These are phyloP conservation scores for Dipodomys merriami DNA, from an alignment of 2,113 vertebrate genomes.

Conservation along the genomic window DNA sequence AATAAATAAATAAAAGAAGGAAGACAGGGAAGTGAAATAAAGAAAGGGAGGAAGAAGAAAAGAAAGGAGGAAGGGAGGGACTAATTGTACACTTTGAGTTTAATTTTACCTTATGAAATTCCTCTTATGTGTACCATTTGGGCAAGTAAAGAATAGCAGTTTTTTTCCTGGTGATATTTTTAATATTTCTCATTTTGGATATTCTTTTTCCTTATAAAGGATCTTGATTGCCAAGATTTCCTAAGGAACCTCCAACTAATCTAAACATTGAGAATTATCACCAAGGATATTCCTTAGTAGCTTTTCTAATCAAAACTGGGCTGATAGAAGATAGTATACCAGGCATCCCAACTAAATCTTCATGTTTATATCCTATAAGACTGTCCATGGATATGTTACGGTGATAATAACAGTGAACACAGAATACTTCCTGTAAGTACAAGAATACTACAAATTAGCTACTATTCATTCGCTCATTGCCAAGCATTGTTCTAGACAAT, in stretches of 20 bases:
- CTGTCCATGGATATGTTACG: not conserved
- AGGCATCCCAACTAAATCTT: not conserved
- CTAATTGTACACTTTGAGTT: not conserved
- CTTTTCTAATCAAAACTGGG: constrained; percentile 1
- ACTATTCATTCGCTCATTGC: not conserved
- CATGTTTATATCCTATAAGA: not conserved
- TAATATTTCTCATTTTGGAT: not conserved
- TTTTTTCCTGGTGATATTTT: not conserved
- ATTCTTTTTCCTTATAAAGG: constrained; percentile 1
- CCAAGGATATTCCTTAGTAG: not conserved
- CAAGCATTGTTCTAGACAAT: not conserved
- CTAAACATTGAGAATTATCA: not conserved
- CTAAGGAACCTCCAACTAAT: not conserved
- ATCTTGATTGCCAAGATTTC: not conserved
- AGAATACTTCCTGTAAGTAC: not conserved
- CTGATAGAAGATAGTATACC: not conserved
- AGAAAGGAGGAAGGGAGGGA: not conserved
- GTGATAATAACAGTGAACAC: constrained; percentile 22
- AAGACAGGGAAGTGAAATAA: not conserved
- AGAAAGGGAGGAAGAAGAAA: not conserved
- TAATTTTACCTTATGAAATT: constrained; percentile 31
- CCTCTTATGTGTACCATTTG: not conserved
- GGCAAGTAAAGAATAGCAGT: not conserved
- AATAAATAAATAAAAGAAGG: not conserved
- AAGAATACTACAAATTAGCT: not conserved